Base-by-base conservation (phyloP, 2,797 vertebrate genomes). In the Paratrypauchen microcephalus region DNA sequence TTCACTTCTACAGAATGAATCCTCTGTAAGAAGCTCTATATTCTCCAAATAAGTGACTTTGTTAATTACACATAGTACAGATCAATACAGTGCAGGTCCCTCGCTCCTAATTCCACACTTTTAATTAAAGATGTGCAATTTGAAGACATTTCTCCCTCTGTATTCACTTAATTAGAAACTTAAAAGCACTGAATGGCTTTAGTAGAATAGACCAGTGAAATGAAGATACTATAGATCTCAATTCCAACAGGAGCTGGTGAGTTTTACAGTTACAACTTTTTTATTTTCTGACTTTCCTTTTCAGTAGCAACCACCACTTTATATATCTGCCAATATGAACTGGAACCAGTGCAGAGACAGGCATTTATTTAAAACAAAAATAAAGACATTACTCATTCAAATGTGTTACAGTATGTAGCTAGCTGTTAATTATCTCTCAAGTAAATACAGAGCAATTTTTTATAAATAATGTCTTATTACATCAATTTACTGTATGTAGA, bases 101-200 rank as follows among this genome's bases (percentile, higher is more conserved):
- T 69, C 69, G 82, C 77, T 81, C 48, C 78, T 87, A 80, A 86
- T 81, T 87, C 81, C 74, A 69, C 72, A 52, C 55, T 81, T 88
- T 88, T 89, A 91, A 92, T 91, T 90, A 92, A 90, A 86, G 70
- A 87, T 80, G 61, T 71, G 79, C 68, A 72, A 88, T 85, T 86
- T 87, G 87, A 86, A 83, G 87, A 79, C 26, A 2, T 54, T 60
- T 77, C 3, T 54, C 60, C 55, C 63, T 75, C 72, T 82, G 52
- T 74, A 80, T 84, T 71, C 77, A 74, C 72, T 82, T 87, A 87
- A 90, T 88, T 82, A 83, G 72, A 86, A 76, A 85, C 76, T 83
- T 76, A 73, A 66, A 80, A 78, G 75, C 66, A 32, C 52, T 70
- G 79, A 80, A 83, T 7, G 36, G 41, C 74, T 79, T 59, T 45